Base-by-base conservation (phyloP, 2,888 invertebrate species). In the Andrena marginata region DNA sequence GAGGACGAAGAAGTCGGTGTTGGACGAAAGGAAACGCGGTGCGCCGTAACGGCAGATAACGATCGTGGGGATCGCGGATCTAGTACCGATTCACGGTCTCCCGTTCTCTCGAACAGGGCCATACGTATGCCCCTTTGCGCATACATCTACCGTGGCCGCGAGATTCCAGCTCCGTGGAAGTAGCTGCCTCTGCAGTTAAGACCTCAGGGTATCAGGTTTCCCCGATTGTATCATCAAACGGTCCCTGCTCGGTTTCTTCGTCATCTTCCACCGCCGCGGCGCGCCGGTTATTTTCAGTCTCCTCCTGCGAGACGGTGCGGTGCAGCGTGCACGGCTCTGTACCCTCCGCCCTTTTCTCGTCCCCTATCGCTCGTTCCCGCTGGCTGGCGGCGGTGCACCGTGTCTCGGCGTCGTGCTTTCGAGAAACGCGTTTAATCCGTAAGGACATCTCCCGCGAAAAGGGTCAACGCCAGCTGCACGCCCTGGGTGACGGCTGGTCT, bases 191-290 rank as follows among this genome's bases (percentile, higher is more conserved):
- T 86, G 90, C 90, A 92, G 92, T 92, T 92, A 92, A 92, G 91
- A 92, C 91, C 90, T 91, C 89, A 87, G 85, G 85, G 89, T 91
- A 91, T 91, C 90, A 91, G 86, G 90, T 91, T 92, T 92, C 91
- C 87, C 86, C 90, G 92, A 92, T 92, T 91, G 88, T 92, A 92
- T 92, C 92, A 87, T 91, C 90, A 91, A 90, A 92, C 88, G 78
- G 84, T 83, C 84, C 86, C 85, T 85, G 88, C 82, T 85, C 87
- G 89, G 89, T 90, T 90, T 90, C 89, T 86, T 85, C 83, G 85
- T 85, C 89, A 86, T 85, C 85, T 85, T 79, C 69, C 71, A 65
- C 71, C 31, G 62, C 26, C 48, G 56, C 31, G 62, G 20, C 33
- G 56, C 56, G 72, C 26, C 35, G 75, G 70, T 84, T 84, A 84